Base-by-base conservation (phyloP, 2,888 invertebrate species). In the Mystacides longicornis region DNA sequence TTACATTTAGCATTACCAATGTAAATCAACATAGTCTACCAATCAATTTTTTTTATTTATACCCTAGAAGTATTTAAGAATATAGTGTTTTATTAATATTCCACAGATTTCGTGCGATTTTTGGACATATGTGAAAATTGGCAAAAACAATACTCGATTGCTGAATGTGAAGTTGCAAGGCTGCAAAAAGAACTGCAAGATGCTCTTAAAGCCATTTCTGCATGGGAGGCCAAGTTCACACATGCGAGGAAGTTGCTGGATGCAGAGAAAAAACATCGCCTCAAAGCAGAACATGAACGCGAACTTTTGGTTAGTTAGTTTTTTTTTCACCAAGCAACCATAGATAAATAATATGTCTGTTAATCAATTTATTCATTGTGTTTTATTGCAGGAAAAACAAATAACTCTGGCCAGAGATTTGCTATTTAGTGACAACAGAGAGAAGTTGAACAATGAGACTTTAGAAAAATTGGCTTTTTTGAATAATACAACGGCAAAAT, bases 171-270 rank as follows among this genome's bases (percentile, higher is more conserved):
- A 66, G 82, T 87, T n/a, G 75, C 78, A 43, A 77, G 87, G 0
- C 75, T 92, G 19, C 87, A 87, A 64, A 74, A 79, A 0, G 82
- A 85, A 64, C 69, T 92, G 22, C 85, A 88, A 59, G 81, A 82
- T 51, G 81, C 86, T 2, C 81, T 87, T 33, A 78, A 82, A 19
- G 87, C 89, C 48, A 82, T 87, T 56, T 80, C 83, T 3, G 85
- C 86, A 64, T 78, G 90, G 64, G 89, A 93, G 65, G 83, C 85
- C 2, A 90, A 91, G 68, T 79, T 94, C 59, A 85, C 85, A 63
- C 87, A 89, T 69, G 90, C 90, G 0, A 78, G 93, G 54, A 85
- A 85, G 63, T 75, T 93, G 42, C 73, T 93, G 1, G 93, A 93
- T 64, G 81, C 85, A 58, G 93, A 93, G 66, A 87, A 86, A 64